Evolutionary conservation across 2,888 invertebrate genomes (phyloP).

Genomic region (Chironomus riparius): DNA sequence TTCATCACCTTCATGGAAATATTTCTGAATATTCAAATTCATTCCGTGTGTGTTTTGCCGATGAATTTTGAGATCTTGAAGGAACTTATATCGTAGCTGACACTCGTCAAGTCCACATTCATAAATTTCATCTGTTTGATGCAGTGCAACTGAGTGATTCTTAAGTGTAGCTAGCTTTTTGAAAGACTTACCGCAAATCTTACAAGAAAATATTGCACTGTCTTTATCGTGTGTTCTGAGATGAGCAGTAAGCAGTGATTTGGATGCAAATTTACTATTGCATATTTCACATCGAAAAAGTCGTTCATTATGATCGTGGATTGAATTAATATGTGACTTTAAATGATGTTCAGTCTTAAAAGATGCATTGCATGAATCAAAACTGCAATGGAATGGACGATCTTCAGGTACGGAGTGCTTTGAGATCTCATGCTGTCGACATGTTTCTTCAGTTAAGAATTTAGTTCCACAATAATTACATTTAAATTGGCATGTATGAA

Average conservation of each 20-base stretch:
- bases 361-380: background rate
- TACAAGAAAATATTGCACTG: background rate
- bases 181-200: background rate
- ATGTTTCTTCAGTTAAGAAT: background rate
- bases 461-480: background rate
- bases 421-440: background rate
- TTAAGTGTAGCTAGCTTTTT: background rate
- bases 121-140: background rate
- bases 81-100: background rate
- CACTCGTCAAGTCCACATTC: background rate
- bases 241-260: background rate
- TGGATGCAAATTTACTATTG: background rate
- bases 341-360: constrained; percentile 2
- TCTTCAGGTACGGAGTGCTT: background rate
- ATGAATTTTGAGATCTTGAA: background rate
- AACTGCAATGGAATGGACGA: background rate
- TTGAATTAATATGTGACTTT: background rate
- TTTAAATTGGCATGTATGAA: background rate
- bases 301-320: background rate
- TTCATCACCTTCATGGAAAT: background rate
- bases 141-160: background rate
- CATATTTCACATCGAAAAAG: background rate
- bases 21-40: background rate
- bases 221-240: background rate
- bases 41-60: background rate